phyloP scores from a whole-genome alignment of 2,888 invertebrate species.

The Leucoptera coffeella region DNA sequence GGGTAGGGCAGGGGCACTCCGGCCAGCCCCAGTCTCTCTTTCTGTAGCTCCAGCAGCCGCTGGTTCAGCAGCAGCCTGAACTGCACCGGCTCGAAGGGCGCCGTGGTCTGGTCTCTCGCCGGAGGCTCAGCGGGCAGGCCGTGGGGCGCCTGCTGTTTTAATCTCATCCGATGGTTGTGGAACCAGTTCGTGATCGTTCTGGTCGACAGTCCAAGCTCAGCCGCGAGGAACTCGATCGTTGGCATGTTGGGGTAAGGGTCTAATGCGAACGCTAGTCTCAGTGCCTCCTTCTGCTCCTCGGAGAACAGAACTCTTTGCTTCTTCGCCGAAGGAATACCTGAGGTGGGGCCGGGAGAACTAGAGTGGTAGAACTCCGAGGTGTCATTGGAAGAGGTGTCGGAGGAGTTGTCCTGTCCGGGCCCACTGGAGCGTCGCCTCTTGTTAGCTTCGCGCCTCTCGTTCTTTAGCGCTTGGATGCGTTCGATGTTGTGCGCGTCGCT shows the following conservation, averaged over 20 bases:
- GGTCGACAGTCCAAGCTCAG: conserved; percentile 84
- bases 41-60: conserved; percentile 80
- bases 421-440: conserved; percentile 81
- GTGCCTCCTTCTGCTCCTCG: conserved; percentile 96
- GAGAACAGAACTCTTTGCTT: conserved; percentile 95
- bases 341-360: conserved; percentile 70
- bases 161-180: conserved; percentile 98
- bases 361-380: conserved; percentile 85
- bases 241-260: conserved; percentile 97
- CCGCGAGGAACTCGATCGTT: conserved; percentile 91
- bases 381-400: conserved; percentile 83
- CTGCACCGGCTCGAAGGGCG: conserved; percentile 88
- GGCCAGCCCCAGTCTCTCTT: conserved; percentile 74
- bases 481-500: conserved; percentile 94
- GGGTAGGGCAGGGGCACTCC: conserved; percentile 72
- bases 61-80: conserved; percentile 85
- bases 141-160: conserved; percentile 86
- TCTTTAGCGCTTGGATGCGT: conserved; percentile 83
- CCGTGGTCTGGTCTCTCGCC: conserved; percentile 63
- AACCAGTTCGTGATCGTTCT: conserved; percentile 99
- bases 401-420: conserved; percentile 79
- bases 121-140: conserved; percentile 69
- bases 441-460: conserved; percentile 86
- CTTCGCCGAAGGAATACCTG: conserved; percentile 79
- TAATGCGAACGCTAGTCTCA: conserved; percentile 87